Conservation (phyloP, 2,113 vertebrate species). For the Oenanthe melanoleuca region DNA sequence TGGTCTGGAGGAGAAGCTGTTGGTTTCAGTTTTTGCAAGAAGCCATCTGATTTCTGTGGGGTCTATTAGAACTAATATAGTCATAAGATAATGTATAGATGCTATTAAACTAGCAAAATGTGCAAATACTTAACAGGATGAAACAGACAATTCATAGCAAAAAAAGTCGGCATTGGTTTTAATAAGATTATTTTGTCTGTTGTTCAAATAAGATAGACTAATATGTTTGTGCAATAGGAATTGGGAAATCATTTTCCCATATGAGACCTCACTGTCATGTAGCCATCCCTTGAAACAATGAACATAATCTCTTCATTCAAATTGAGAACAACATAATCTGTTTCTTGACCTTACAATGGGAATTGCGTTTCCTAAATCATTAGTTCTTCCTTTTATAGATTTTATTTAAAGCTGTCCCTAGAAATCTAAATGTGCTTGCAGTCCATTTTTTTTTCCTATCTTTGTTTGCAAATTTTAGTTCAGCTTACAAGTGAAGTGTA, state of each 20-base stretch:
- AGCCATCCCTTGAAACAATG: constrained; percentile 6
- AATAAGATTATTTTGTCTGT: neutral
- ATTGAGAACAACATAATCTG: neutral
- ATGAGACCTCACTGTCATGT: neutral
- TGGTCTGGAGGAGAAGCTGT: neutral
- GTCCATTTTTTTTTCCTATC: neutral
- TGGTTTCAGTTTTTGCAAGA: neutral
- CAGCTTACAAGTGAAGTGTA: neutral
- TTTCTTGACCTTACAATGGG: neutral
- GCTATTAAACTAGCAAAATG: neutral
- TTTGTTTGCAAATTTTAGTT: neutral
- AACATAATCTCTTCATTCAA: neutral
- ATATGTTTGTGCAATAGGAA: neutral
- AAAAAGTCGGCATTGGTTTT: neutral
- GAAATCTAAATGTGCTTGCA: neutral
- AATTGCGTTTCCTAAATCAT: neutral
- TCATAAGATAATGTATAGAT: neutral
- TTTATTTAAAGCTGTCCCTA: neutral
- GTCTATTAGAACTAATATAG: neutral
- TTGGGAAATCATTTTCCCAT: constrained; percentile 15
- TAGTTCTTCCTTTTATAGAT: neutral
- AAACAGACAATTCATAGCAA: neutral
- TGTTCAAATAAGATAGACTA: neutral
- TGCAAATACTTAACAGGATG: neutral
- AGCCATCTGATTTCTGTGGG: neutral